Base-by-base conservation (phyloP, 2,113 vertebrate species). In the Rhinichthys klamathensis region DNA sequence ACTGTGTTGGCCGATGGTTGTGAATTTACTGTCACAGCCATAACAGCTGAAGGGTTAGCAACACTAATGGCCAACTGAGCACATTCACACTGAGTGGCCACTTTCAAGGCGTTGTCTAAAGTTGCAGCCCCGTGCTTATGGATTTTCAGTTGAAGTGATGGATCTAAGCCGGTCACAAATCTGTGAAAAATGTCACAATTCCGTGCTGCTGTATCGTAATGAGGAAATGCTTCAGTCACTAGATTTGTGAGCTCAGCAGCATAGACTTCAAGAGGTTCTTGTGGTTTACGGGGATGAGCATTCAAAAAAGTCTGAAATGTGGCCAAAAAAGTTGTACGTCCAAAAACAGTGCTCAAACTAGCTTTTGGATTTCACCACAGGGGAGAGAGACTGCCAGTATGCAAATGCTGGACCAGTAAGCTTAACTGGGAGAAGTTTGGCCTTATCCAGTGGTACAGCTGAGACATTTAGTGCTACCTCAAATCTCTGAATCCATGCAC, bases 241-340 rank as follows among this genome's bases (percentile, higher is more conserved):
- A n/a, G n/a, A n/a, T n/a, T n/a, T n/a, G n/a, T n/a, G n/a, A n/a
- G n/a, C n/a, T n/a, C n/a, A n/a, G n/a, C n/a, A n/a, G n/a, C n/a
- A n/a, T n/a, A n/a, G n/a, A n/a, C n/a, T 67, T 76, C 30, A 15
- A 51, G 44, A 67, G 73, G 56, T 74, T 77, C 44, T 51, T 75
- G 56, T 16, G 82, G 27, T 44, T 58, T 83, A 44, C 4, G 0
- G 0, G 21, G 63, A 41, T 2, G 5, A 15, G 13, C 25, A 65
- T 65, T 73, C 70, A n/a, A n/a, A n/a, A 72, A 72, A 13, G 69
- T 74, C 35, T 83, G 54, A 70, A 74, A 83, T 46, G 82, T 84
- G 12, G 72, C 72, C 56, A 84, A 84, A 84, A 65, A 61, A 9
- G 69, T 41, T n/a, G n/a, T n/a, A n/a, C n/a, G n/a, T n/a, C 49